These are phyloP conservation scores for Cyprinella venusta DNA, from an alignment of 2,797 vertebrate species.

Conservation along the genomic window DNA sequence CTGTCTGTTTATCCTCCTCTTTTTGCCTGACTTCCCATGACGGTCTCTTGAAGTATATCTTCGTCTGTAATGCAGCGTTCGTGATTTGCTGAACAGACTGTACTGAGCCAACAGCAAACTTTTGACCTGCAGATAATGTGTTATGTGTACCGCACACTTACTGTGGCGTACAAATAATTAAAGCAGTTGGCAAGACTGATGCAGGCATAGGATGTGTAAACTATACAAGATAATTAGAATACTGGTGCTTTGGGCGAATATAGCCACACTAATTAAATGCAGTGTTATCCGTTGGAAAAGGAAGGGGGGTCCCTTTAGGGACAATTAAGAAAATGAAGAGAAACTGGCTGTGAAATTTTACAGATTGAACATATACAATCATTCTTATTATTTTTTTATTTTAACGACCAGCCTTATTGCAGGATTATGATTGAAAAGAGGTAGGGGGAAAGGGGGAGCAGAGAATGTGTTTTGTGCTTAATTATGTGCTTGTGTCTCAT, in stretches of 20 bases:
- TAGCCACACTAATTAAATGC: conserved; percentile 64
- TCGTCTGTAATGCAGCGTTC: neutral
- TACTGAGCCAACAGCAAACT: conserved; percentile 6
- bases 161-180: conserved; percentile 52
- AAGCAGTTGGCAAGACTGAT: conserved; percentile 41
- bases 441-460: conserved; percentile 50
- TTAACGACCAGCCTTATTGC: conserved; percentile 55
- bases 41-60: conserved; percentile 9
- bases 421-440: conserved; percentile 59
- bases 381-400: no score
- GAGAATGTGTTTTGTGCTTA: conserved; percentile 53
- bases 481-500: conserved; percentile 62
- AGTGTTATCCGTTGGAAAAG: conserved; percentile 54
- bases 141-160: conserved; percentile 39
- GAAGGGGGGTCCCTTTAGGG: conserved; percentile 41
- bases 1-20: neutral
- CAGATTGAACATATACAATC: conserved; percentile 49
- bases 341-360: conserved; percentile 28
- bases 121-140: conserved; percentile 37
- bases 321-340: conserved; percentile 47
- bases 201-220: conserved; percentile 48
- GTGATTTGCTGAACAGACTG: conserved; percentile 32
- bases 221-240: conserved; percentile 61
- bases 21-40: neutral
- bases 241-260: conserved; percentile 58